Evolutionary conservation across 2,888 invertebrate species (phyloP).

Genomic region (Phrixothrix hirtus): DNA sequence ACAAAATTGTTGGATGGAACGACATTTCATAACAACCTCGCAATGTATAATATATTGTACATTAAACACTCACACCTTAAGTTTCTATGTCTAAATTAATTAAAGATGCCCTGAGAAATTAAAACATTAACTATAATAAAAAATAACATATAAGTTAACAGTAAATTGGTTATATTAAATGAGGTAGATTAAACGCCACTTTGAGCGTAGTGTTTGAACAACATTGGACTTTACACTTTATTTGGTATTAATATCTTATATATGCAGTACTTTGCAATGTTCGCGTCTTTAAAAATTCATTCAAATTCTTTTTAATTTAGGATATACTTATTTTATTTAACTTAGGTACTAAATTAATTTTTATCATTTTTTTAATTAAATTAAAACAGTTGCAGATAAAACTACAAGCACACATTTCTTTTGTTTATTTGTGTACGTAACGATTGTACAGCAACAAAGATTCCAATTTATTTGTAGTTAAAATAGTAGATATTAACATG

Average conservation of each 20-base stretch:
- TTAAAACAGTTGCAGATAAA: too few species aligned
- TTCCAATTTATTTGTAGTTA: too few species aligned
- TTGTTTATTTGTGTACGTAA: too few species aligned
- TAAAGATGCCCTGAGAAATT: conserved; percentile 50
- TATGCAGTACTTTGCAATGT: too few species aligned
- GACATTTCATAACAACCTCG: conserved; percentile 37
- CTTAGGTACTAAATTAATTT: too few species aligned
- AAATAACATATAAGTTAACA: conserved; percentile 44
- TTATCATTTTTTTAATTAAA: too few species aligned
- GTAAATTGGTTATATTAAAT: conserved; percentile 42
- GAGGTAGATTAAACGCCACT: conserved; percentile 49
- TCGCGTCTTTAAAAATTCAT: too few species aligned
- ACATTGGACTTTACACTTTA: conserved; percentile 31
- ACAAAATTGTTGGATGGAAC: conserved; percentile 38
- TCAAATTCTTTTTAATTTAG: too few species aligned
- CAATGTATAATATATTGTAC: conserved; percentile 33
- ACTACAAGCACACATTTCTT: too few species aligned
- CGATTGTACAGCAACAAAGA: too few species aligned
- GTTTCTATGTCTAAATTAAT: conserved; percentile 28
- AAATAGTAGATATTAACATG: too few species aligned
- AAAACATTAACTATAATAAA: conserved; percentile 42
- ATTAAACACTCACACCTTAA: conserved; percentile 28
- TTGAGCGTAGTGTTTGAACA: conserved; percentile 45
- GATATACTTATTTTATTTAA: too few species aligned
- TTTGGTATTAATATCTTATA: conserved; percentile 25